Evolutionary conservation across 2,888 invertebrate species (phyloP), one percentile per base, ranked within the genome.

Genomic region (Cerceris ruficornis): DNA sequence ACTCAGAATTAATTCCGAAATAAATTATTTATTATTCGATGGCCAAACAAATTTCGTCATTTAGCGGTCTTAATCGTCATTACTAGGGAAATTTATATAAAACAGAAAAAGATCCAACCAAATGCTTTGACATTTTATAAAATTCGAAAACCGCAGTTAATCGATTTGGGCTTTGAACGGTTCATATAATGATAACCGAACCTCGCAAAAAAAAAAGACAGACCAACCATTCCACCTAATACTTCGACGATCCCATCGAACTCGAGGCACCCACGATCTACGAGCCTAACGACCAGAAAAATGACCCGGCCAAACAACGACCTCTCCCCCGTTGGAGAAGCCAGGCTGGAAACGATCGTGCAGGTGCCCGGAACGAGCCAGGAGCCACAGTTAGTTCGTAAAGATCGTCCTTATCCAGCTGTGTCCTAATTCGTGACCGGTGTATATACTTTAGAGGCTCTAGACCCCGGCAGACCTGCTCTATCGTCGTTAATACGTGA

Each of bases 381-480:
- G 65, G 69, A 69, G 72, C 42, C 46, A 60, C 69, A 65, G 62
- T 84, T 52, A 78, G 71, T 64, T 67, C 66, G 67, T 69, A 72
- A 76, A 83, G 75, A 85, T 85, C 83, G 73, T 75, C 77, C 85
- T 83, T 76, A 81, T 81, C 85, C 87, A 76, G 83, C 81, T 79
- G 81, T 84, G 87, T 76, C 84, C 86, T 80, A 81, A 86, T 86
- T 86, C 81, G 79, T 80, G 86, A 72, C 69, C 57, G 83, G 43
- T 75, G 71, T 68, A 57, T 28, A 28, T 75, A 75, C 70, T 83
- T 72, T 66, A 11, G 49, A 69, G 17, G 57, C 42, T 43, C 57
- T n/a, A 28, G 28, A 15, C 41, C 11, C 57, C 13, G 52, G 15
- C 55, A 58, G 57, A 70, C 61, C 52, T 13, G 57, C 42, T 59